Base-by-base conservation (phyloP, 2,113 vertebrate genomes). In the Ranitomeya variabilis region DNA sequence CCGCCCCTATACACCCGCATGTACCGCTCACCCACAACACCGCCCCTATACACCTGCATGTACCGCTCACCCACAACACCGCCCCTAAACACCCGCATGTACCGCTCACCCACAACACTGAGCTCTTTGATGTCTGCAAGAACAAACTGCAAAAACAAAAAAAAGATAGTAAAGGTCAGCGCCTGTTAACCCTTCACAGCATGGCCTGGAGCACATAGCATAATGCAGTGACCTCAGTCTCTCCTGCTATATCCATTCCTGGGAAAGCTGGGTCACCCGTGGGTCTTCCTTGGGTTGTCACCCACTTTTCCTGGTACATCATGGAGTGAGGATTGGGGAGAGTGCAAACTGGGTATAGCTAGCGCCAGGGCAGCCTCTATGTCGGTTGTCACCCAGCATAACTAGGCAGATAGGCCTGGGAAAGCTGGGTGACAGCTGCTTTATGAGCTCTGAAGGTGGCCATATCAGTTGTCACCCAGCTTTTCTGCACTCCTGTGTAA, bases 81-180 rank as follows among this genome's bases (percentile, higher is more conserved):
- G 37, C 37, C 37, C 37, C 37, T 45, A 45, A 2, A 45, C 37
- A 45, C 37, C 37, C 37, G 10, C 19, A 18, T 77, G 8, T 51
- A 18, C 14, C 26, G 52, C 8, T 45, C 67, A 59, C 4, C 37
- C 18, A 57, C 54, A 74, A n/a, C 10, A 21, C 1, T 10, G 13
- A 2, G 52, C 69, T 13, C 26, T 86, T 86, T 77, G 85, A 86
- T 37, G 69, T 86, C 23, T 77, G 13, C 16, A 14, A 37, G 57
- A 77, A 77, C 84, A 76, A 86, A n/a, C 67, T 45, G 13, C 26
- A 62, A 31, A 31, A 31, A 31, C 26, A 31, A 31, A 8, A 10
- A 26, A 62, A 8, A 18, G 60, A 83, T 67, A 13, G 80, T 52
- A 10, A 62, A 52, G 45, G 57, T 51, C 26, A 4, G 2, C 18